A percentile compares a stretch with the other conserved stretches of the same genome.
These are phyloP conservation scores for Synergus itoensis DNA, from an alignment of 2,888 invertebrate genomes.

Conservation along the genomic window DNA sequence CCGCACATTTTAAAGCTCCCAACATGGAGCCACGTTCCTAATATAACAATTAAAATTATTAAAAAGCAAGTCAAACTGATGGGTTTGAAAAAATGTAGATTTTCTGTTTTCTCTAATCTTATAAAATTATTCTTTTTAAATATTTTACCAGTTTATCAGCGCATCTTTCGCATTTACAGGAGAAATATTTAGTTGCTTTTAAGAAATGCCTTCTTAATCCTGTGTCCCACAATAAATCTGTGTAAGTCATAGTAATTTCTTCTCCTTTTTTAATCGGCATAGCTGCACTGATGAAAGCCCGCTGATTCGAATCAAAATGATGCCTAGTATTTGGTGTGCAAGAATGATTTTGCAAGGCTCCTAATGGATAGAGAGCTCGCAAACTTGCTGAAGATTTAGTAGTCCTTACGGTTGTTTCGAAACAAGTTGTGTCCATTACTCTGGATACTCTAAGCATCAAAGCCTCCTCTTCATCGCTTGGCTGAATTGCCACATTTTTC, in stretches of 20 bases:
- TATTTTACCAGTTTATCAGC: slow-evolving; percentile 80
- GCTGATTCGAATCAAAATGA: slow-evolving; percentile 80
- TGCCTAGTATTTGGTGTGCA: slow-evolving; percentile 85
- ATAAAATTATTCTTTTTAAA: not conserved
- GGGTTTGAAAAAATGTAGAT: not conserved
- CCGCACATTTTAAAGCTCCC: slow-evolving; percentile 81
- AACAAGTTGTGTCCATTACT: slow-evolving; percentile 85
- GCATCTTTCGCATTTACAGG: slow-evolving; percentile 84
- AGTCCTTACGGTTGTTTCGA: slow-evolving; percentile 80
- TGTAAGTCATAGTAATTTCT: slow-evolving; percentile 85
- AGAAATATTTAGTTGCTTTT: slow-evolving; percentile 84
- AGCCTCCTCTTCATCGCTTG: slow-evolving; percentile 80
- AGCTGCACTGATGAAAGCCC: slow-evolving; percentile 82
- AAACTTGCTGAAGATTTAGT: slow-evolving; percentile 77
- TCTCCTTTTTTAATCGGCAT: slow-evolving; percentile 81
- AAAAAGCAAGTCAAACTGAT: not conserved
- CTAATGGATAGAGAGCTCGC: slow-evolving; percentile 84
- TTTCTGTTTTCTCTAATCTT: not conserved
- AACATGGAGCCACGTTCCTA: slow-evolving; percentile 82
- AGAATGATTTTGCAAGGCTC: slow-evolving; percentile 84
- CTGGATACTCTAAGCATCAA: slow-evolving; percentile 82
- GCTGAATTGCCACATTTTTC: slow-evolving; percentile 77
- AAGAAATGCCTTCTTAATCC: slow-evolving; percentile 82
- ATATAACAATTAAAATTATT: slow-evolving; percentile 23
- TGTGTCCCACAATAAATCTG: slow-evolving; percentile 85